Conservation (phyloP, 1,140 invertebrate species). For the Thalassaphorura encarpata region DNA sequence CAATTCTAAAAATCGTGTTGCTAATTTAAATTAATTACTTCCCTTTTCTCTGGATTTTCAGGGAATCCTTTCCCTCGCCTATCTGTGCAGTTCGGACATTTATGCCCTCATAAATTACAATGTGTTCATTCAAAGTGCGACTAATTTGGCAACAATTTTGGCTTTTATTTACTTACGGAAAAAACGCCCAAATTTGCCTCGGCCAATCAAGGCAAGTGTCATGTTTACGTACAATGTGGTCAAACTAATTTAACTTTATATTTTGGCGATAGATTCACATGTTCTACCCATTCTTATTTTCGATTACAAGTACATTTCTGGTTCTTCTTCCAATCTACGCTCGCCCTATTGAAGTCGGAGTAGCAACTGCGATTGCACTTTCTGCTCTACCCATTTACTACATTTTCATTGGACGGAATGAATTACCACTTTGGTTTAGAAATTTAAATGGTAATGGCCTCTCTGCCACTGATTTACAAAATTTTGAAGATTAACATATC, state of each 20-base stretch:
- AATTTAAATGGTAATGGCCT: too few species aligned
- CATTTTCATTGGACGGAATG: too few species aligned
- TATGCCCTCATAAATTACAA: slow-evolving; percentile 86
- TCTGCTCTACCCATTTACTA: slow-evolving; percentile 80
- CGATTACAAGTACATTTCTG: slow-evolving; percentile 67
- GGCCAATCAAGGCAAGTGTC: slow-evolving; percentile 56
- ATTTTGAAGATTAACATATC: too few species aligned
- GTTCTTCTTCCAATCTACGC: slow-evolving; percentile 70
- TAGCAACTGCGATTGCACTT: slow-evolving; percentile 71
- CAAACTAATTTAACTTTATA: slow-evolving; percentile 36
- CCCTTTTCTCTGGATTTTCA: slow-evolving; percentile 46
- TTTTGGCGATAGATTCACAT: slow-evolving; percentile 50
- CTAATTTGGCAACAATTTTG: slow-evolving; percentile 70
- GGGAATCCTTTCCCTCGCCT: slow-evolving; percentile 60
- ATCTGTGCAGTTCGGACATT: slow-evolving; percentile 73
- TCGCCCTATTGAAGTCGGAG: slow-evolving; percentile 64
- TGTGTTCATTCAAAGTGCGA: slow-evolving; percentile 82
- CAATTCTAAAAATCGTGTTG: slow-evolving; percentile 13
- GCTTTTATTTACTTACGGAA: slow-evolving; percentile 77
- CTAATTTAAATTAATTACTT: slow-evolving; percentile 39
- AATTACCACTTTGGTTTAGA: too few species aligned
- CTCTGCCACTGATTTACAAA: too few species aligned
- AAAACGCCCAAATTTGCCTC: slow-evolving; percentile 54
- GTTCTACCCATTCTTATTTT: slow-evolving; percentile 67
- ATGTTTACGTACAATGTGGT: not conserved